Conservation (phyloP, 2,888 invertebrate species). For the Didymodactylos carnosus region DNA sequence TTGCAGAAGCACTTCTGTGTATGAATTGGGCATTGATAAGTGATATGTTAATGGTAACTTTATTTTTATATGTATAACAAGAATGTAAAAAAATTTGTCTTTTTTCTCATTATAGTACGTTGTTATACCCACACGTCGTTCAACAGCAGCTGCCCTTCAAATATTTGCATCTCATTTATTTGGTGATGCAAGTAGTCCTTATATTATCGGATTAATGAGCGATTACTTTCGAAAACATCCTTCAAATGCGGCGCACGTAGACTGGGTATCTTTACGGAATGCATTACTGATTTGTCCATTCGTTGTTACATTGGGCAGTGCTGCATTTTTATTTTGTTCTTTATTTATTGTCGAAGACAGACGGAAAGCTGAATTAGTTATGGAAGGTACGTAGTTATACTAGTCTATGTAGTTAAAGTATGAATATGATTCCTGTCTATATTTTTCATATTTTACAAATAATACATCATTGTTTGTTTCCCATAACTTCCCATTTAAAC, state of each 20-base stretch:
- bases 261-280: neutral
- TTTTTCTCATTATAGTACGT: slow-evolving; percentile 57
- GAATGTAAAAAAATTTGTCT: too few relatives aligned
- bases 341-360: slow-evolving; percentile 8
- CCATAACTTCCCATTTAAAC: too few relatives aligned
- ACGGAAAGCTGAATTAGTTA: neutral
- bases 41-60: slow-evolving; percentile 67
- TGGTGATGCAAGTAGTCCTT: slow-evolving; percentile 95
- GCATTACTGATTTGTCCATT: neutral
- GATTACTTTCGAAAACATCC: neutral
- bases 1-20: slow-evolving; percentile 50
- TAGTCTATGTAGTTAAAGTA: neutral
- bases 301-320: slow-evolving; percentile 3
- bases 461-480: too few relatives aligned
- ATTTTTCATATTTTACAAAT: neutral
- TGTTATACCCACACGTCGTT: slow-evolving; percentile 75
- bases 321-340: slow-evolving; percentile 1
- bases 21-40: slow-evolving; percentile 95
- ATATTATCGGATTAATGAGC: slow-evolving; percentile 51
- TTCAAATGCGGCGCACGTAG: neutral
- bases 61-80: neutral
- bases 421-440: neutral
- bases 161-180: slow-evolving; percentile 83
- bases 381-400: slow-evolving; percentile 5
- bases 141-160: slow-evolving; percentile 90